Conservation (phyloP, 2,797 vertebrate genomes). For the Astyanax mexicanus region DNA sequence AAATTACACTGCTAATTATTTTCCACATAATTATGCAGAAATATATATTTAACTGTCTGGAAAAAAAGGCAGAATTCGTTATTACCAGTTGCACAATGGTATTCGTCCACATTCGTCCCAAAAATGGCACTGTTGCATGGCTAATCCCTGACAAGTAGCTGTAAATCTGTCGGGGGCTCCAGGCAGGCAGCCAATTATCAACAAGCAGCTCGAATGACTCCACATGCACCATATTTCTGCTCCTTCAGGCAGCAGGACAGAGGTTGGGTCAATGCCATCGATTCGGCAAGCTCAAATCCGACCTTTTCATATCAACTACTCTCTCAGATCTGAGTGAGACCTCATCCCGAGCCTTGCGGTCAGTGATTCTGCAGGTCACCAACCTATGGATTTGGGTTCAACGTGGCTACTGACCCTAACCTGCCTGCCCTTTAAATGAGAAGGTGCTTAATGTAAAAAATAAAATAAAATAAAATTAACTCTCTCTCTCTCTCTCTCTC, state of each 20-base stretch:
- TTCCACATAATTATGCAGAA: no score
- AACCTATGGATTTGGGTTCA: not conserved
- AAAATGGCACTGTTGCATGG: not conserved
- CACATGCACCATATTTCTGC: conserved; percentile 2
- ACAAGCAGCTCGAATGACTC: not conserved
- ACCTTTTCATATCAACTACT: conserved; percentile 2
- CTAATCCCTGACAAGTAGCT: not conserved
- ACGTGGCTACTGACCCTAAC: not conserved
- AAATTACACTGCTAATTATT: no score
- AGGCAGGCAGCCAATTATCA: conserved; percentile 14
- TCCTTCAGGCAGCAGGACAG: conserved; percentile 15
- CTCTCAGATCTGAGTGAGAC: not conserved
- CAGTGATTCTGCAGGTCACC: not conserved
- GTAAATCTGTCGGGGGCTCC: not conserved
- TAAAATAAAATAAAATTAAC: not conserved
- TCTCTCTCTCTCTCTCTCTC: no score
- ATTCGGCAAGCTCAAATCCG: conserved; percentile 10
- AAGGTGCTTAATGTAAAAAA: not conserved
- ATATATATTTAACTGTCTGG: no score
- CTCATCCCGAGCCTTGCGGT: not conserved
- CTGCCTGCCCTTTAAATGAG: not conserved
- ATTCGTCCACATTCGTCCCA: no score
- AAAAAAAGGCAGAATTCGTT: no score
- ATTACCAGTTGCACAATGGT: no score
- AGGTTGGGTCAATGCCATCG: conserved; percentile 38